phyloP scores from a whole-genome alignment of 2,797 vertebrate species.

The Carduelis carduelis region DNA sequence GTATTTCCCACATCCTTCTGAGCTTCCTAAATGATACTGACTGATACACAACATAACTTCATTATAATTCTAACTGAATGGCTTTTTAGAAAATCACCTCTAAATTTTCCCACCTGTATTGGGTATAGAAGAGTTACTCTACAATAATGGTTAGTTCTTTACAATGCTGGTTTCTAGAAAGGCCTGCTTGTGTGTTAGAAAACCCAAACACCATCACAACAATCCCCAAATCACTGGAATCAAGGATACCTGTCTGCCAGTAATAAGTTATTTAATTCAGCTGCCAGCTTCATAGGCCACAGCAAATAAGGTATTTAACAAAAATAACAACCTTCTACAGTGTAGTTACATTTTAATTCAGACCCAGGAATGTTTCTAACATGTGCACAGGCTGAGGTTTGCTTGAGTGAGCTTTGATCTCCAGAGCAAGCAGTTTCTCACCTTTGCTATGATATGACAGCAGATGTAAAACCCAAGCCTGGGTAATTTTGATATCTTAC shows the following conservation, averaged over 20 bases:
- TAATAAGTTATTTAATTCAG: neutral
- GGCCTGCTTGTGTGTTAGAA: neutral
- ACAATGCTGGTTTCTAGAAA: neutral
- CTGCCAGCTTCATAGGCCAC: neutral
- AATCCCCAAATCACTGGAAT: neutral
- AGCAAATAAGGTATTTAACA: neutral
- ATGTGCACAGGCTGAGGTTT: neutral
- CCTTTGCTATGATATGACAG: neutral
- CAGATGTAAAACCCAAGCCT: neutral
- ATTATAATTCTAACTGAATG: neutral
- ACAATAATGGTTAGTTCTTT: neutral
- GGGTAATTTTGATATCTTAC: neutral
- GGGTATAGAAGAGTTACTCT: neutral
- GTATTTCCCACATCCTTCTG: neutral
- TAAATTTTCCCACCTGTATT: neutral
- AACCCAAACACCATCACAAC: neutral
- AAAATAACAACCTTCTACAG: neutral
- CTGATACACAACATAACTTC: neutral
- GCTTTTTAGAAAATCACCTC: neutral
- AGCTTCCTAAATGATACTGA: neutral
- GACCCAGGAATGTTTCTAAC: neutral
- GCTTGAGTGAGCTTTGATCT: neutral
- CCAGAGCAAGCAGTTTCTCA: neutral
- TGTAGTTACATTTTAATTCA: neutral
- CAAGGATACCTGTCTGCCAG: neutral